Evolutionary conservation across 1,140 invertebrate genomes (phyloP).

Genomic region (Hormaphis cornu): DNA sequence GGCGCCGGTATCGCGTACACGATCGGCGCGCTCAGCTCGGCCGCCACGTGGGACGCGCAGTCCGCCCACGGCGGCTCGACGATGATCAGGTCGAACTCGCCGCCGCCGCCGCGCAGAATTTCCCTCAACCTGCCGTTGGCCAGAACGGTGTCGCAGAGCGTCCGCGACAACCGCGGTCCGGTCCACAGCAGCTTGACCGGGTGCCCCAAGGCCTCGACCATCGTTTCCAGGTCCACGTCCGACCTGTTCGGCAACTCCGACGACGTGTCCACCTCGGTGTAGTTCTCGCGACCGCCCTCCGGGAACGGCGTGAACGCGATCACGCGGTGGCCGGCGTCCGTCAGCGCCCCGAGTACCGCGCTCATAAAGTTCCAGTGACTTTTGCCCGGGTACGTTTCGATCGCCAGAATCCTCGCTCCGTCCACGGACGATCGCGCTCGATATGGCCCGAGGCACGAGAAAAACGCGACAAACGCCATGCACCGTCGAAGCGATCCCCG

Average conservation of each 20-base stretch:
- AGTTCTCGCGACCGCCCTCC: neutral
- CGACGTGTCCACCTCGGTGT: neutral
- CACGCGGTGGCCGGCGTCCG: conserved; percentile 38
- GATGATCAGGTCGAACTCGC: neutral
- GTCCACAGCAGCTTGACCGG: too few relatives aligned
- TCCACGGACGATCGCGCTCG: too few relatives aligned
- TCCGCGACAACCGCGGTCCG: too few relatives aligned
- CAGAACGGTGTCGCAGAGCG: too few relatives aligned
- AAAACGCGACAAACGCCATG: too few relatives aligned
- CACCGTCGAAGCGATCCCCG: too few relatives aligned
- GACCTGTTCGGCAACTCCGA: neutral
- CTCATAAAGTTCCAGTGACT: conserved; percentile 42
- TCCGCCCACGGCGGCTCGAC: neutral
- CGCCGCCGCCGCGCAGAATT: too few relatives aligned
- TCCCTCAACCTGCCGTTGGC: too few relatives aligned
- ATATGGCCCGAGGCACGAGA: too few relatives aligned
- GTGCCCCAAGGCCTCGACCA: too few relatives aligned
- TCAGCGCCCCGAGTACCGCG: conserved; percentile 38
- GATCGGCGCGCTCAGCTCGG: neutral
- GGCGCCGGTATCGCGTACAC: neutral
- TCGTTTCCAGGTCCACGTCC: neutral
- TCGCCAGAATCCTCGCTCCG: conserved; percentile 36
- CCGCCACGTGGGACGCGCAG: neutral
- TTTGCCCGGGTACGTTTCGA: conserved; percentile 37
- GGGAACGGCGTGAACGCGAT: conserved; percentile 41